Conservation (phyloP, 2,113 vertebrate species). For the Dendrocopos noguchii region DNA sequence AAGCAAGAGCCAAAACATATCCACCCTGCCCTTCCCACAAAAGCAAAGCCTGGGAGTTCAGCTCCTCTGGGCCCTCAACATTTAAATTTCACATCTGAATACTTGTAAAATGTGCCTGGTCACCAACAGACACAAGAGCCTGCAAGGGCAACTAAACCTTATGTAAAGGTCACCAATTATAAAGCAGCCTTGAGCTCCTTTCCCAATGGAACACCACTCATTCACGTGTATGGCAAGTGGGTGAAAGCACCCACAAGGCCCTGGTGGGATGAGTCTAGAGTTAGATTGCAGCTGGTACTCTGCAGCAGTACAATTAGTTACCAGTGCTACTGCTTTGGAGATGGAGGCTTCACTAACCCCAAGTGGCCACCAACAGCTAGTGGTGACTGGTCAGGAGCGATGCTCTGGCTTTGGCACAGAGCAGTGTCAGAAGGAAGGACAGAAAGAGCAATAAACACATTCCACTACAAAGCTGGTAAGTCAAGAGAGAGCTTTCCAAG, state of each 20-base stretch:
- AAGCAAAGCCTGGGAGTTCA: neutral
- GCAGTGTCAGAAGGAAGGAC: neutral
- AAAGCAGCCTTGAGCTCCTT: neutral
- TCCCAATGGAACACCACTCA: conserved; percentile 13
- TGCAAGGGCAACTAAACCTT: neutral
- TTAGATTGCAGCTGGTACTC: neutral
- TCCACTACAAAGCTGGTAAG: neutral
- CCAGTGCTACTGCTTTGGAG: neutral
- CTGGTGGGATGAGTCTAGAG: neutral
- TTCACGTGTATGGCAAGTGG: neutral
- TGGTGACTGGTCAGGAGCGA: neutral
- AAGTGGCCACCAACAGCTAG: neutral
- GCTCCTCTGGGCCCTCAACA: neutral
- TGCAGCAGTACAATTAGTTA: neutral
- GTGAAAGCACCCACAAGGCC: neutral
- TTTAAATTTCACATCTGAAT: neutral
- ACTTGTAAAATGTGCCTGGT: neutral
- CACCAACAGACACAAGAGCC: neutral
- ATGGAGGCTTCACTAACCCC: neutral
- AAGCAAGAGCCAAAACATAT: neutral
- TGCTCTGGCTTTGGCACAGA: neutral
- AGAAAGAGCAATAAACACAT: neutral
- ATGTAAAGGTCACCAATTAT: conserved; percentile 12
- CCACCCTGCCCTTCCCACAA: neutral
- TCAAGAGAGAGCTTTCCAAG: neutral